Evolutionary conservation across 2,888 invertebrate genomes (phyloP).

Genomic region (Drosophila peninsularis): DNA sequence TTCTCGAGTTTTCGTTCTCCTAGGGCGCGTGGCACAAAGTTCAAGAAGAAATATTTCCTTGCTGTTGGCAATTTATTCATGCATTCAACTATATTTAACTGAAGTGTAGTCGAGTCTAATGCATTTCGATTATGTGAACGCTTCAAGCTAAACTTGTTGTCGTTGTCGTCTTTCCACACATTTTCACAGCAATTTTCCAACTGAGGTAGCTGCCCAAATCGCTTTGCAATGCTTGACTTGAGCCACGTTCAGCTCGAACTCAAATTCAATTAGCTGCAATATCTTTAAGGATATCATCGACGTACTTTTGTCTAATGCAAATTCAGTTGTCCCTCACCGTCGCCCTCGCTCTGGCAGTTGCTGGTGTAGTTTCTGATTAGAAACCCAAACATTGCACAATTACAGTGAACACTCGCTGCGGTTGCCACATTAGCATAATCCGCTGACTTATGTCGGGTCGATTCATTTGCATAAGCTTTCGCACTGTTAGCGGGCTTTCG

Average conservation of each 20-base stretch:
- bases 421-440: constrained; percentile 67
- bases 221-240: constrained; percentile 13
- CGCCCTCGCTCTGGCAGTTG: no score
- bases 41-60: neutral
- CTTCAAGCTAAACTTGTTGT: constrained; percentile 7
- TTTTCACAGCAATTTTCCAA: constrained; percentile 18
- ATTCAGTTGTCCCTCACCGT: constrained; percentile 6
- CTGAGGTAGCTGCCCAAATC: neutral
- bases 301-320: constrained; percentile 25
- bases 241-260: neutral
- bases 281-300: constrained; percentile 27
- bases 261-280: constrained; percentile 45
- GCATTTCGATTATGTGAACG: constrained; percentile 1
- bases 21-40: neutral
- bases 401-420: constrained; percentile 40
- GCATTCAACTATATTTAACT: neutral
- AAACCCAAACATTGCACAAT: constrained; percentile 51
- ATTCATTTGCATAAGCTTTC: constrained; percentile 67
- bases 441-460: constrained; percentile 59
- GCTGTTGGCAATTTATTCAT: neutral
- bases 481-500: constrained; percentile 29
- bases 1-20: constrained; percentile 9
- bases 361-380: constrained; percentile 47
- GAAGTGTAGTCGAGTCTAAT: neutral
- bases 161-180: constrained; percentile 10